Conservation (phyloP, 2,113 vertebrate genomes). For the Marcusenius ussheri region DNA sequence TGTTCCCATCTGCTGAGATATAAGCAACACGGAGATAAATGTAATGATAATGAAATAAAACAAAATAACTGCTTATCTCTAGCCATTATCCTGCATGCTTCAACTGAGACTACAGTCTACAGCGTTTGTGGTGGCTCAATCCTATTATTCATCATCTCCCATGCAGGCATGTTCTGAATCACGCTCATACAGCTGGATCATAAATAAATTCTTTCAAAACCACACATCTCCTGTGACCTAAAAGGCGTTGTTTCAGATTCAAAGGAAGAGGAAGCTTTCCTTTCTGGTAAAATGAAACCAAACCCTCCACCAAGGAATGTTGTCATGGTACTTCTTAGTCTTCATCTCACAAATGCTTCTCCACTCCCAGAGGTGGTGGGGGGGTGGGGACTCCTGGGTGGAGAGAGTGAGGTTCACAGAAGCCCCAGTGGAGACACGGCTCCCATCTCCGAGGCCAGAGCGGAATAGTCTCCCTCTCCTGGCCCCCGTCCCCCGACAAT, state of each 20-base stretch:
- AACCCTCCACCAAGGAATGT: not conserved
- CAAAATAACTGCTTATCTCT: not conserved
- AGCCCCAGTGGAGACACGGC: not conserved
- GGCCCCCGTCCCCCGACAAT: not conserved
- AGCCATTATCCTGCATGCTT: not conserved
- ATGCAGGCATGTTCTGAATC: not conserved
- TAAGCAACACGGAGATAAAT: not conserved
- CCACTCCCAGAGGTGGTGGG: not conserved
- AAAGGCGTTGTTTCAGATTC: not conserved
- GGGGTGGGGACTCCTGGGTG: not conserved
- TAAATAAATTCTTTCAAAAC: not conserved
- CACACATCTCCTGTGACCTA: not conserved
- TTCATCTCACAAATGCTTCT: not conserved
- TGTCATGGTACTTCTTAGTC: not conserved
- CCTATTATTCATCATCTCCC: not conserved
- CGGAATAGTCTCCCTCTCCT: not conserved
- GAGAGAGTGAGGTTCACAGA: not conserved
- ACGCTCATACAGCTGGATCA: not conserved
- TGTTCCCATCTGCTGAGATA: not conserved
- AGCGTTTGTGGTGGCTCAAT: not conserved
- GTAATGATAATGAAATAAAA: not conserved
- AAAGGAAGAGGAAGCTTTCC: not conserved
- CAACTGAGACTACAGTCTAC: not conserved
- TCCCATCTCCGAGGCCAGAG: not conserved
- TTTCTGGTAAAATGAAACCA: not conserved